Percentiles rank a stretch among this genome's conserved stretches.
Conservation (phyloP, 2,797 vertebrate species). For the Propithecus deckenii region DNA sequence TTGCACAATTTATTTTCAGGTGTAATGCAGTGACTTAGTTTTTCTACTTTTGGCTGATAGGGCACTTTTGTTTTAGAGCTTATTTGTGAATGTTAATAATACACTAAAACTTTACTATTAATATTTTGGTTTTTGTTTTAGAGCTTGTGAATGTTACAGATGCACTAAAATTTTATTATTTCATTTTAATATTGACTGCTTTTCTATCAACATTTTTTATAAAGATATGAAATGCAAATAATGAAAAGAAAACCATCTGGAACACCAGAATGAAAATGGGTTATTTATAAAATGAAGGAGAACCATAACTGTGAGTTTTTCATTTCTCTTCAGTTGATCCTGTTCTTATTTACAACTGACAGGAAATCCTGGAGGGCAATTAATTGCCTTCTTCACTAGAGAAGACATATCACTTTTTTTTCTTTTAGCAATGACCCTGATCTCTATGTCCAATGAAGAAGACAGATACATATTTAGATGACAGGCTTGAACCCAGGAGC, state of each 20-base stretch:
- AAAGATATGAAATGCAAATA: neutral
- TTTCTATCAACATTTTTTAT: neutral
- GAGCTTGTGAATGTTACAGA: neutral
- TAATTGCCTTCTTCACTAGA: neutral
- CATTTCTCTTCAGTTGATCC: neutral
- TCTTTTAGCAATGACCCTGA: neutral
- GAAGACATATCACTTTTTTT: neutral
- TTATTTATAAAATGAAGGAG: constrained; percentile 28
- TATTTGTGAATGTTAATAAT: neutral
- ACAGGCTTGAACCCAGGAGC: neutral
- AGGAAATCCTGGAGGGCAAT: neutral
- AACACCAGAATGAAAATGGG: neutral
- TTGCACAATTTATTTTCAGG: constrained; percentile 41
- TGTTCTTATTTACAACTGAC: constrained; percentile 9
- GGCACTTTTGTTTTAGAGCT: neutral
- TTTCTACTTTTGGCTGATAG: neutral
- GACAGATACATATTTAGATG: neutral
- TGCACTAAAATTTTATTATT: neutral
- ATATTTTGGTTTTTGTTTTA: neutral
- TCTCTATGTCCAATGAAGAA: neutral
- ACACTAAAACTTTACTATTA: neutral
- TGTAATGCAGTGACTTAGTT: neutral
- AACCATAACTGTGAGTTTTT: neutral
- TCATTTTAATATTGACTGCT: neutral
- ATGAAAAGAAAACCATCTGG: neutral